A percentile compares a stretch with the other conserved stretches of the same genome.
Conservation (phyloP, 2,888 invertebrate species). For the Drosophila mimetica region DNA sequence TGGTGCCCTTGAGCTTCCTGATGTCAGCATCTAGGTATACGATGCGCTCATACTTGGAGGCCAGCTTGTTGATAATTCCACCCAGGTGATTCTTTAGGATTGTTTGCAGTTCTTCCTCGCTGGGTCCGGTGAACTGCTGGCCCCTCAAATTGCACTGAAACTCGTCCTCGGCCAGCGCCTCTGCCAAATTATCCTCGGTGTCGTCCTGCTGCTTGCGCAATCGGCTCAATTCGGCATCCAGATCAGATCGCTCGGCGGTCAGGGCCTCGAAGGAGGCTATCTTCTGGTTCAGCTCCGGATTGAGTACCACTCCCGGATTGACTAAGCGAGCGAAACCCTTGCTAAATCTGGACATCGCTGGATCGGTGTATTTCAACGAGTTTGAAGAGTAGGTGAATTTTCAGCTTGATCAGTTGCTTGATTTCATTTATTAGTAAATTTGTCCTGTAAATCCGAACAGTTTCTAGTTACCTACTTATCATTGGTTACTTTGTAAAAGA, state of each 20-base stretch:
- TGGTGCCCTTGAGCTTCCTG: conserved; percentile 50
- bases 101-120: conserved; percentile 39
- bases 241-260: conserved; percentile 26
- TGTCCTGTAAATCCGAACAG: conserved; percentile 1
- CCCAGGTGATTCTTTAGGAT: conserved; percentile 49
- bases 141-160: conserved; percentile 51
- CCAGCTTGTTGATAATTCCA: conserved; percentile 47
- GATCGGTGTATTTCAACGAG: neutral
- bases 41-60: conserved; percentile 44
- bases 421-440: neutral
- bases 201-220: conserved; percentile 55
- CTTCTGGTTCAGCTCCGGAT: conserved; percentile 52
- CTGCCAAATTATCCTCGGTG: conserved; percentile 58
- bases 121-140: neutral
- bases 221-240: conserved; percentile 45
- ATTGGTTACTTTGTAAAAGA: too few species aligned
- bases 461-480: conserved; percentile 16
- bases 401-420: neutral
- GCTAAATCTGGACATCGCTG: conserved; percentile 37
- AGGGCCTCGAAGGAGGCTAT: conserved; percentile 49
- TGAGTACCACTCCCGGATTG: conserved; percentile 58
- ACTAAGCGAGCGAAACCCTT: conserved; percentile 50
- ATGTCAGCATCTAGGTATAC: conserved; percentile 55
- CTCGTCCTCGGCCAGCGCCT: conserved; percentile 62
- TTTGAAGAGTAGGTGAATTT: neutral